Conservation (phyloP, 2,113 vertebrate genomes). For the Lophius piscatorius region DNA sequence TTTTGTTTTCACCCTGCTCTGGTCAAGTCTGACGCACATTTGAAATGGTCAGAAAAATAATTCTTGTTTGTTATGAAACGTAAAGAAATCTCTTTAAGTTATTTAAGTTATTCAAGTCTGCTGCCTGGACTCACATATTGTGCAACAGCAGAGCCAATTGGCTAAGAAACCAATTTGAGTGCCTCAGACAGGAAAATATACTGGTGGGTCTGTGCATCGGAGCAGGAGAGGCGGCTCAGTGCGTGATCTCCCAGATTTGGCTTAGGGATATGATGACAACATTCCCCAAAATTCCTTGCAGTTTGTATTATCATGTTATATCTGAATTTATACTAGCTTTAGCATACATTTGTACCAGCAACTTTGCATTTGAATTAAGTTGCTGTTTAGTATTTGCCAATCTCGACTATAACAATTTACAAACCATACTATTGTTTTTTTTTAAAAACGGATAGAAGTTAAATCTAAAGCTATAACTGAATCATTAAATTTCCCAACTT, state of each 20-base stretch:
- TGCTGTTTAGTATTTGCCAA: too few species aligned
- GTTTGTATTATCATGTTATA: too few species aligned
- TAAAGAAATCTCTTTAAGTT: slow-evolving; percentile 37
- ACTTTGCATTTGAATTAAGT: neutral
- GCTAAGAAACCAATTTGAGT: slow-evolving; percentile 23
- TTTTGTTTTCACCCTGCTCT: slow-evolving; percentile 63
- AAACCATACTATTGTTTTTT: too few species aligned
- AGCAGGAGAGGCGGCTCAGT: slow-evolving; percentile 1
- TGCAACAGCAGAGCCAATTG: slow-evolving; percentile 22
- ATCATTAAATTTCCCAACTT: too few species aligned
- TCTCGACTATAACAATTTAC: too few species aligned
- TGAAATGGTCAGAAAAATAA: slow-evolving; percentile 66
- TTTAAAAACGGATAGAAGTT: too few species aligned
- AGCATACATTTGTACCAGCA: neutral
- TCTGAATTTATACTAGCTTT: too few species aligned
- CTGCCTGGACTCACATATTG: slow-evolving; percentile 20
- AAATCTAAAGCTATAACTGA: too few species aligned
- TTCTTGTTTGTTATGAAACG: slow-evolving; percentile 62
- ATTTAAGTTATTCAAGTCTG: slow-evolving; percentile 56
- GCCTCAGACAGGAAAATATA: slow-evolving; percentile 19
- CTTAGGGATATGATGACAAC: too few species aligned
- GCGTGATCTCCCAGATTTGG: slow-evolving; percentile 9
- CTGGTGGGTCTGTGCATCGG: slow-evolving; percentile 22
- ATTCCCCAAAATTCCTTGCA: too few species aligned
- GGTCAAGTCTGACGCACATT: slow-evolving; percentile 68